phyloP scores from a whole-genome alignment of 2,113 vertebrate species.

The Electrona antarctica region DNA sequence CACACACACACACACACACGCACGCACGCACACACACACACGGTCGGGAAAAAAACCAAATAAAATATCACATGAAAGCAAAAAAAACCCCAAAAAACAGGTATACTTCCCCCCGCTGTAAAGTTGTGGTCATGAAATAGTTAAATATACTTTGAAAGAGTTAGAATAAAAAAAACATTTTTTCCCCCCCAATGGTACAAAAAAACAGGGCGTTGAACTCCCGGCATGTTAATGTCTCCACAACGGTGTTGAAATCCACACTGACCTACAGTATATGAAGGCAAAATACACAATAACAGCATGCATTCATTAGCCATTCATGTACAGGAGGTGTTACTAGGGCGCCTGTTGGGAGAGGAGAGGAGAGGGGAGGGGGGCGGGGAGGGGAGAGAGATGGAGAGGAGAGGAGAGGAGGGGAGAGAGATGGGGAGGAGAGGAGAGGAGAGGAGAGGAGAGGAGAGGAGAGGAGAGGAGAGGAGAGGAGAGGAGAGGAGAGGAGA shows the following conservation, averaged over 20 bases:
- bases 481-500: no score
- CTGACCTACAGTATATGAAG: background rate
- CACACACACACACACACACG: constrained; percentile 8
- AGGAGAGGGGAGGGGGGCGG: no score
- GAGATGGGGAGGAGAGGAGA: no score
- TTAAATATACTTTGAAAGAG: background rate
- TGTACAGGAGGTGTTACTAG: no score
- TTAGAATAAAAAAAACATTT: background rate
- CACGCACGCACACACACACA: background rate
- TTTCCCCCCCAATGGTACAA: background rate
- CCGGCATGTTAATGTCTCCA: no score
- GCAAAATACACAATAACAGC: background rate
- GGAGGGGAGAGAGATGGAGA: no score
- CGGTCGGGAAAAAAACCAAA: background rate
- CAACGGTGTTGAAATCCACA: background rate
- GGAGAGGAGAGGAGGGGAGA: no score
- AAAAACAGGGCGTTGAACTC: background rate
- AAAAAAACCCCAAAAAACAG: background rate
- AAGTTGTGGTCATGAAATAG: background rate
- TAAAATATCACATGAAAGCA: background rate
- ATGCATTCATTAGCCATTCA: no score
- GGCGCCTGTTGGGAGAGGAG: no score
- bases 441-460: no score
- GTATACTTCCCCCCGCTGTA: no score
- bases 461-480: no score